These are phyloP conservation scores for Carduelis carduelis DNA, from an alignment of 2,797 vertebrate genomes.

Conservation along the genomic window DNA sequence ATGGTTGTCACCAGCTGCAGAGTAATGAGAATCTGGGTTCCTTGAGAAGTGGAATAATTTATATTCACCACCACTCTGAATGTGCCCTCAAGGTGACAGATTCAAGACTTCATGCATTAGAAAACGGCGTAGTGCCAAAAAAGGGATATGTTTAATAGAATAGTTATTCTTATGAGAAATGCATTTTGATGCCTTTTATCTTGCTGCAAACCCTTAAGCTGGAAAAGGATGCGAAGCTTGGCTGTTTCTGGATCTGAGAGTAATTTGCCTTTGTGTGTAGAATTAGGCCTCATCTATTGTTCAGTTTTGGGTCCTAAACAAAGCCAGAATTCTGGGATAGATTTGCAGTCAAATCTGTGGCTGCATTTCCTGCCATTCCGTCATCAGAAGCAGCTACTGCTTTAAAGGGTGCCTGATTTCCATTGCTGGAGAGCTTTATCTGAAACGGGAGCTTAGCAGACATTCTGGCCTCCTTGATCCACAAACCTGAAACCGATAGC, in stretches of 20 bases:
- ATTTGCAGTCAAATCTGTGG: fast-evolving
- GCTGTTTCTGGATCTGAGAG: not conserved
- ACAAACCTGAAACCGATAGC: not conserved
- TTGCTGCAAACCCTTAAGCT: not conserved
- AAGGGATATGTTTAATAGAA: not conserved
- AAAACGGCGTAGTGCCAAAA: not conserved
- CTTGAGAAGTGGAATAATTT: not conserved
- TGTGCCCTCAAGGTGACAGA: not conserved
- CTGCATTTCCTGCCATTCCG: not conserved
- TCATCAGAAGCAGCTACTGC: not conserved
- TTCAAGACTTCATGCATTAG: not conserved
- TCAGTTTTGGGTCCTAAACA: not conserved
- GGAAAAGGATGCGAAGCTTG: not conserved
- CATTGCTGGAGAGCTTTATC: not conserved
- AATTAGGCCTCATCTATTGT: not conserved
- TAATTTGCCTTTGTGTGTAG: not conserved
- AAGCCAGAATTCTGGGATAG: not conserved
- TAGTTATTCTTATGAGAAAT: not conserved
- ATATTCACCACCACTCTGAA: not conserved
- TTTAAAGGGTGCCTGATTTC: not conserved
- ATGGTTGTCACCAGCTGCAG: not conserved
- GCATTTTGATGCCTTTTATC: not conserved
- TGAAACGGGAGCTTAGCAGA: not conserved
- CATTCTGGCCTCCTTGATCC: not conserved
- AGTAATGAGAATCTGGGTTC: not conserved